These are phyloP conservation scores for Callipepla squamata DNA, from an alignment of 2,113 vertebrate species.

Conservation along the genomic window DNA sequence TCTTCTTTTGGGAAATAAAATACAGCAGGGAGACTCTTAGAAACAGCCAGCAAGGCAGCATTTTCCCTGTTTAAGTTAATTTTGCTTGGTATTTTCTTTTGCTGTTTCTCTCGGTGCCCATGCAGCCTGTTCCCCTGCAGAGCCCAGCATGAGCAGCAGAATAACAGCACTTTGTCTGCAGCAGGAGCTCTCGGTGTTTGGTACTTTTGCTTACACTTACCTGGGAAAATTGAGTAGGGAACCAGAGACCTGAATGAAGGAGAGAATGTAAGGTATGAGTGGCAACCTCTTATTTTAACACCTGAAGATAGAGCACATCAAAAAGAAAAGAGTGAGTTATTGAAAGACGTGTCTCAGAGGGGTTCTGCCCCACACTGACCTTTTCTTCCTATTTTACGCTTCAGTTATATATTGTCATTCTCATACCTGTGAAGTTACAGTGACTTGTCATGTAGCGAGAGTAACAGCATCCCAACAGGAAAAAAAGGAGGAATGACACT, in stretches of 20 bases:
- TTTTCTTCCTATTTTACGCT: neutral
- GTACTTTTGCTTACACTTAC: neutral
- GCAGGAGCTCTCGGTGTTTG: neutral
- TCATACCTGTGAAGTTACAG: slow-evolving; percentile 6
- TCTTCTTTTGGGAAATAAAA: neutral
- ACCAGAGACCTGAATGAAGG: neutral
- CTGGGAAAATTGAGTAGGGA: slow-evolving; percentile 43
- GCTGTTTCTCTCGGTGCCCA: neutral
- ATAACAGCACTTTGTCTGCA: neutral
- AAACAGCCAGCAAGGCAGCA: slow-evolving; percentile 8
- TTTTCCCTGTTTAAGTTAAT: slow-evolving; percentile 38
- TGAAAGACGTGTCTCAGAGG: neutral
- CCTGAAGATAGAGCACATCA: neutral
- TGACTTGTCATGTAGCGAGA: neutral
- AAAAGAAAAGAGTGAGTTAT: neutral
- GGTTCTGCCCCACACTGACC: neutral
- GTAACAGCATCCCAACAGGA: neutral
- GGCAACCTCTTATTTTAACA: slow-evolving; percentile 1
- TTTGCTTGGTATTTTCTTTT: slow-evolving; percentile 28
- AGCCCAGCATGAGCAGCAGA: slow-evolving; percentile 29
- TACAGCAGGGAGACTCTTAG: neutral
- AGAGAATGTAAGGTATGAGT: neutral
- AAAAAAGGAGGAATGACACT: neutral
- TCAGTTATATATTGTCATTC: neutral
- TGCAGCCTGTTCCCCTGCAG: slow-evolving; percentile 22